Percentiles rank a stretch among this genome's conserved stretches.
phyloP scores from a whole-genome alignment of 2,797 vertebrate species.

The Tadarida brasiliensis region DNA sequence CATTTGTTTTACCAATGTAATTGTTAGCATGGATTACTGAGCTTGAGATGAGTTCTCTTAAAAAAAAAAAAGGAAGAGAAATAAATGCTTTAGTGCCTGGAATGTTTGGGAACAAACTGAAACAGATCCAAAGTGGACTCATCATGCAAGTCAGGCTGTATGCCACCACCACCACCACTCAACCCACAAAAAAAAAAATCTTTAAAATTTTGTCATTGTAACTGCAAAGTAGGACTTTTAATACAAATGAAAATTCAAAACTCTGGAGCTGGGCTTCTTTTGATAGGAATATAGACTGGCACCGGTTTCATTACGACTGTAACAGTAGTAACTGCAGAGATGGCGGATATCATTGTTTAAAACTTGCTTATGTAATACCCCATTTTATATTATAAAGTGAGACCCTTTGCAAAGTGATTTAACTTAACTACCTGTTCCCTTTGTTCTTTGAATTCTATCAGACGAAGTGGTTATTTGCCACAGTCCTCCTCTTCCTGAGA shows the following conservation, averaged over 20 bases:
- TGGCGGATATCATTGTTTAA: background rate
- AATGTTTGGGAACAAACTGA: background rate
- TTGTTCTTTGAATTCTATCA: conserved; percentile 39
- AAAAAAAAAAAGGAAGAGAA: background rate
- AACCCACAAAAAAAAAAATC: background rate
- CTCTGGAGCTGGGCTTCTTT: background rate
- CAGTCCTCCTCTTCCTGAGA: background rate
- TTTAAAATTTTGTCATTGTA: background rate
- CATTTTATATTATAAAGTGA: conserved; percentile 41
- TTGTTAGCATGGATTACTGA: background rate
- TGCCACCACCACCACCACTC: background rate
- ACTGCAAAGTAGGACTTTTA: conserved; percentile 18
- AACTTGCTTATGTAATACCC: conserved; percentile 45
- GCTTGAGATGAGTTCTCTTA: background rate
- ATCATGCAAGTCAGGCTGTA: background rate
- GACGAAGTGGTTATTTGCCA: background rate
- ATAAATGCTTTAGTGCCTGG: background rate
- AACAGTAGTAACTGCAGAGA: background rate
- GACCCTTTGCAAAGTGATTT: conserved; percentile 43
- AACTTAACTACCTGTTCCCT: background rate
- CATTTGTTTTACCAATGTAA: background rate
- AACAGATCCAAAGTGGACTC: conserved; percentile 16
- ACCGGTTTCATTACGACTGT: background rate
- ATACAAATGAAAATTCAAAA: conserved; percentile 44
- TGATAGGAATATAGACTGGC: background rate